Base-by-base conservation (phyloP, 1,140 invertebrate genomes). In the Phymastichus coffea region DNA sequence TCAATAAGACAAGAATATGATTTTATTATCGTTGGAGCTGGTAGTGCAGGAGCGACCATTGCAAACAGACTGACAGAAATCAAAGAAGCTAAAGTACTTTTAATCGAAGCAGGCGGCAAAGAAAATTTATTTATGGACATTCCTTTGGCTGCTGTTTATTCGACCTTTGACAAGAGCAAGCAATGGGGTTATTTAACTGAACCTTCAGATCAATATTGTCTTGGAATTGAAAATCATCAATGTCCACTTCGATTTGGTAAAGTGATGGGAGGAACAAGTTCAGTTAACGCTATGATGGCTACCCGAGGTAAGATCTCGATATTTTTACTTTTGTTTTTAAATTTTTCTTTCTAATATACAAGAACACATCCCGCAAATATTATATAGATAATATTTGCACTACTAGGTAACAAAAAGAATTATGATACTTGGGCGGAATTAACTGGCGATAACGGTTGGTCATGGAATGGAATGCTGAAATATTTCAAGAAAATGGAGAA, bases 41-140 rank as follows among this genome's bases (percentile, higher is more conserved):
- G 92, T 6, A 90, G 90, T 6, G 84, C 89, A 1, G 92, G 92
- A 4, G 88, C 87, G 61, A 89, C 92, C 1, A 65, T 94, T 8
- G 90, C 91, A 1, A 84, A 86, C 4, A 75, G 85, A 15, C 77
- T 90, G 15, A 83, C 84, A 6, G 85, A 87, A 67, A 77, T 83
- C 43, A 76, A 79, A n/a, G 81, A 83, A 44, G 69, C 77, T 0
- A 84, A 80, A 23, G 85, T 90, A 1, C 70, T 91, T 30, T 72
- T 91, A 0, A 74, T 90, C 28, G 88, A 91, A 75, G 87, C 88
- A 12, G 89, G 88, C 0, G 84, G 82, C 19, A 77, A 83, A 47
- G 88, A 88, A 70, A 81, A 83, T 25, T 83, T 83, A 65, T 74
- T 86, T 19, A 84, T 82, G 12, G 82, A 74, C 63, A 69, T 88